Conservation (phyloP, 2,888 invertebrate species). For the Aporophyla nigra region DNA sequence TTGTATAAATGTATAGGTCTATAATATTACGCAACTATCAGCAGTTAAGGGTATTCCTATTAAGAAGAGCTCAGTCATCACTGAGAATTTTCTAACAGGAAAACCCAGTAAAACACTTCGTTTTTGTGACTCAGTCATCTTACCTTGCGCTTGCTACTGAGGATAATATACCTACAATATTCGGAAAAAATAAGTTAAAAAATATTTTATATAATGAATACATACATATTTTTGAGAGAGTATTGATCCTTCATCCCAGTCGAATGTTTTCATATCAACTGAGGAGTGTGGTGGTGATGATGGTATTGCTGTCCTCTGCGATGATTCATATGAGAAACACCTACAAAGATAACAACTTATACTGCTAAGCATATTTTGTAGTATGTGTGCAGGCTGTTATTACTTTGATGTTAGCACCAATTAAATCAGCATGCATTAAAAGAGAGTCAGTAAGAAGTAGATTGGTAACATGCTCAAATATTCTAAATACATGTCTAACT, state of each 20-base stretch:
- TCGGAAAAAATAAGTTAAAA: not conserved
- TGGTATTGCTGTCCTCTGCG: constrained; percentile 91
- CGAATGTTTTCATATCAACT: constrained; percentile 86
- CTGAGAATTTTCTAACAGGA: not conserved
- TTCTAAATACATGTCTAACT: constrained; percentile 28
- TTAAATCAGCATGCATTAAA: constrained; percentile 57
- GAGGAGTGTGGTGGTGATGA: constrained; percentile 86
- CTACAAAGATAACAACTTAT: constrained; percentile 80
- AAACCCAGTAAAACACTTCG: constrained; percentile 5
- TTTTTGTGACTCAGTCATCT: not conserved
- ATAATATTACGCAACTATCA: no score
- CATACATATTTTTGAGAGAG: constrained; percentile 86
- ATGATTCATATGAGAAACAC: constrained; percentile 94
- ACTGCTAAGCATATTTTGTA: not conserved
- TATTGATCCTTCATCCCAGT: constrained; percentile 88
- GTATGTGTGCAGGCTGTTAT: constrained; percentile 41
- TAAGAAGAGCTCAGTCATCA: not conserved
- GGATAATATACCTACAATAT: not conserved
- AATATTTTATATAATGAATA: constrained; percentile 34
- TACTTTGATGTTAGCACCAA: constrained; percentile 40
- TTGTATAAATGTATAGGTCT: no score
- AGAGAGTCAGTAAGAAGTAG: constrained; percentile 31
- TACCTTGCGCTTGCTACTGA: not conserved
- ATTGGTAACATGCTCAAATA: constrained; percentile 53
- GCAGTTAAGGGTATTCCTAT: not conserved